phyloP scores from a whole-genome alignment of 2,113 vertebrate genomes.

The Balaeniceps rex region DNA sequence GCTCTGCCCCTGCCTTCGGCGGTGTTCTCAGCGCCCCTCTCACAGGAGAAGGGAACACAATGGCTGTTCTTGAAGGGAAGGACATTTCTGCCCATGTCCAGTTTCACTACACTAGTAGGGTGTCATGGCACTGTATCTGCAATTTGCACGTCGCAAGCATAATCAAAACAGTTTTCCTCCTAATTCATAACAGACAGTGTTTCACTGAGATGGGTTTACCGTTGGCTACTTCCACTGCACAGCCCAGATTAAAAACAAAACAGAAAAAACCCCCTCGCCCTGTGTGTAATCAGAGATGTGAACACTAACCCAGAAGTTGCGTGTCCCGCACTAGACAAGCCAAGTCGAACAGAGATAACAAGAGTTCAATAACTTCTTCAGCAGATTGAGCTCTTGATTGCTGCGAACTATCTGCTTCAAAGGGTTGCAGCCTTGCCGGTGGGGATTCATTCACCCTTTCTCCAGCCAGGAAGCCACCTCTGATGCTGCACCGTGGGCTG shows the following conservation, averaged over 20 bases:
- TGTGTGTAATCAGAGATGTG: neutral
- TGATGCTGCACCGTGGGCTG: neutral
- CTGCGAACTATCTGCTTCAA: constrained; percentile 3
- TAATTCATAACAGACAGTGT: neutral
- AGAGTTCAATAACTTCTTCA: constrained; percentile 38
- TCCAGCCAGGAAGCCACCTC: neutral
- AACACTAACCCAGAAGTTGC: neutral
- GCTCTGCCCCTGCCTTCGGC: neutral
- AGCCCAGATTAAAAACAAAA: neutral
- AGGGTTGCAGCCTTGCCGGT: neutral
- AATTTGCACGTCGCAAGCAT: neutral
- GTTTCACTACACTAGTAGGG: neutral
- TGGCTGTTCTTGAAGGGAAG: neutral
- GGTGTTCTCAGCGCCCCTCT: neutral
- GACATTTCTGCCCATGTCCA: neutral
- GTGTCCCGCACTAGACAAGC: neutral
- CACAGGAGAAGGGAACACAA: neutral
- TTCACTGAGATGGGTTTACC: neutral
- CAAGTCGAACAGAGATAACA: neutral
- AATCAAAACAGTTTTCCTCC: neutral
- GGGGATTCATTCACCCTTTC: neutral
- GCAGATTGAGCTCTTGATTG: constrained; percentile 35
- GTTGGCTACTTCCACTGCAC: neutral
- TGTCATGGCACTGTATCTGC: neutral
- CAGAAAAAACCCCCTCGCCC: neutral